Base-by-base conservation (phyloP, 2,113 vertebrate species). In the Micronisus gabar region DNA sequence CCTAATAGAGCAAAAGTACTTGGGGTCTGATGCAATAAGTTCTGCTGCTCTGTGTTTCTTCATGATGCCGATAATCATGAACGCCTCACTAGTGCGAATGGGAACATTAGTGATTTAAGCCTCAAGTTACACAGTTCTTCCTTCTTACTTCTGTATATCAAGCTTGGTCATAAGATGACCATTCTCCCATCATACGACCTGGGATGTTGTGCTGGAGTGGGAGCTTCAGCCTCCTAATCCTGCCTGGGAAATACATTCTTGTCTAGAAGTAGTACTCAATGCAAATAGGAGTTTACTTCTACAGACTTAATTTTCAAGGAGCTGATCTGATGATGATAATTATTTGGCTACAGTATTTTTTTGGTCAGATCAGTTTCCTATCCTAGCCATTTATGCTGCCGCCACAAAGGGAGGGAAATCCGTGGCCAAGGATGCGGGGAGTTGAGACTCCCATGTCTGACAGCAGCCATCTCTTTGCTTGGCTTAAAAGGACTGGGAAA, bases 401-500 rank as follows among this genome's bases (percentile, higher is more conserved):
- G 55, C 78, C 90, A 75, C 85, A 79, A 65, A 85, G 81, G 70
- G 36, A 73, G 48, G 40, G 74, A 93, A 95, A 61, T 89, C 43
- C 36, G 25, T 3, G 10, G 66, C 70, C 73, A 80, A 70, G 27
- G 71, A 72, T 79, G 56, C 1, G 0, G 19, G 34, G 32, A 76
- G 34, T 9, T 73, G 81, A 87, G 66, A 56, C 48, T 95, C 55
- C 43, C 20, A 9, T 36, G 75, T 65, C 67, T 92, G 53, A 75
- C 80, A 88, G 75, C 94, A 92, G 62, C 66, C 66, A 80, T 55
- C 71, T 93, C 67, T 65, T 59, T 83, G 71, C 83, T 86, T 83
- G 85, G 67, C 78, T 94, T 93, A 70, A 90, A 93, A 91, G 81
- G 73, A 82, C 73, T 82, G 91, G 78, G 73, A 81, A 96, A 90